These are phyloP conservation scores for Crambe crambe DNA, from an alignment of 37 sponge, comb jelly and placozoan genomes.

Conservation along the genomic window DNA sequence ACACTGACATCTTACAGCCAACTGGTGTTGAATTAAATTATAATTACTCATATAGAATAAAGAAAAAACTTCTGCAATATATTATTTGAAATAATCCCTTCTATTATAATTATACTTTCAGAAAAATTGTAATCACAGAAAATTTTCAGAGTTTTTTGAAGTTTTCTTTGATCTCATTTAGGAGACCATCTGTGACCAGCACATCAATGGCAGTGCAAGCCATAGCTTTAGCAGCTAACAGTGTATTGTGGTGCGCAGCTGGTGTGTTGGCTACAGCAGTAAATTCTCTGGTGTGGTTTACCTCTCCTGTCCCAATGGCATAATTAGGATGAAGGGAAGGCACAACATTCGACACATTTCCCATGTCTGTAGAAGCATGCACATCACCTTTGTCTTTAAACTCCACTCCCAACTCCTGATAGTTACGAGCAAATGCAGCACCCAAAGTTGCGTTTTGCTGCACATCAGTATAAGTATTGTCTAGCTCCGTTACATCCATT, in stretches of 20 bases:
- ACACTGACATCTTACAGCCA: too few relatives aligned
- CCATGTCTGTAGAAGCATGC: conserved; percentile 92
- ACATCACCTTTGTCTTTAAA: background rate
- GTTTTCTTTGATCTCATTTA: conserved; percentile 16
- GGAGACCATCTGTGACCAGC: conserved; percentile 35
- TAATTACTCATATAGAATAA: too few relatives aligned
- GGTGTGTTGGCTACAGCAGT: conserved; percentile 62
- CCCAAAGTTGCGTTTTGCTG: conserved; percentile 48
- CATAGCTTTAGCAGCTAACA: conserved; percentile 77
- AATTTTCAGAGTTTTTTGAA: too few relatives aligned
- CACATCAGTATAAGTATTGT: conserved; percentile 32
- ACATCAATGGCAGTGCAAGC: conserved; percentile 77
- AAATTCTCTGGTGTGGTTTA: conserved; percentile 74
- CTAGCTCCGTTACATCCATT: conserved; percentile 47
- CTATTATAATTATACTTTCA: too few relatives aligned
- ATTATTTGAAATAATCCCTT: too few relatives aligned
- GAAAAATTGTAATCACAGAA: too few relatives aligned
- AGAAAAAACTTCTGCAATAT: too few relatives aligned
- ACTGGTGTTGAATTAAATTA: too few relatives aligned
- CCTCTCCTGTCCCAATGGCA: conserved; percentile 61
- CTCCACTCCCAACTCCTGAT: background rate
- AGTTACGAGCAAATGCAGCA: conserved; percentile 39
- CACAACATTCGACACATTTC: conserved; percentile 82
- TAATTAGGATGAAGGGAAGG: conserved; percentile 88
- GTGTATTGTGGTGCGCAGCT: conserved; percentile 52